Evolutionary conservation across 2,888 invertebrate species (phyloP), one percentile per base, ranked within the genome.

Genomic region (Bembecia ichneumoniformis): DNA sequence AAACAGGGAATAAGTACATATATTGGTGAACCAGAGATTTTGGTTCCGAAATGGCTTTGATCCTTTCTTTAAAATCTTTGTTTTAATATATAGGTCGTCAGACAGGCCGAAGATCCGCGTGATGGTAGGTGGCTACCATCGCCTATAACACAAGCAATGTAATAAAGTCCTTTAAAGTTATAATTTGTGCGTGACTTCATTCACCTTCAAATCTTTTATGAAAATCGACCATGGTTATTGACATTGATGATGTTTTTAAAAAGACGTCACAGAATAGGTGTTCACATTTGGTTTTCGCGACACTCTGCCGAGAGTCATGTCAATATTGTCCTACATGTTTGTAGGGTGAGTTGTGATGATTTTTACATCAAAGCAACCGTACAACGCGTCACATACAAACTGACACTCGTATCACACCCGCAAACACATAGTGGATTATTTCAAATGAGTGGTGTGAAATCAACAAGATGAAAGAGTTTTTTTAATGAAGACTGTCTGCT

Each of bases 331-430:
- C 58, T 62, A 71, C 71, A 71, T 72, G 74, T 64, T 63, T 64
- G 66, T 53, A 66, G 69, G 67, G 71, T 65, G 67, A 64, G 60
- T 66, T 63, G 60, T 66, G 28, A 77, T 81, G 77, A 77, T 71
- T 83, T 79, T 77, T 72, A 82, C 77, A 84, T 86, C 84, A 84
- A 84, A 77, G 75, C 59, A 66, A 60, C 55, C 56, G 63, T 63
- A 14, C 40, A 40, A 40, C 40, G n/a, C 10, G 44, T 15, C 44
- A 48, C 55, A 55, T 49, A 51, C 63, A 57, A 50, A 59, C 59
- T 57, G 56, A 62, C 61, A 65, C 69, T 62, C 70, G 69, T 68
- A 65, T 71, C 68, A 58, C 70, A 68, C 69, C 60, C 63, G 67
- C 66, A 71, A 68, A 67, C 67, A 68, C 48, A 48, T n/a, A 40